Conservation (phyloP, 2,113 vertebrate genomes). For the Daphoenositta chrysoptera region DNA sequence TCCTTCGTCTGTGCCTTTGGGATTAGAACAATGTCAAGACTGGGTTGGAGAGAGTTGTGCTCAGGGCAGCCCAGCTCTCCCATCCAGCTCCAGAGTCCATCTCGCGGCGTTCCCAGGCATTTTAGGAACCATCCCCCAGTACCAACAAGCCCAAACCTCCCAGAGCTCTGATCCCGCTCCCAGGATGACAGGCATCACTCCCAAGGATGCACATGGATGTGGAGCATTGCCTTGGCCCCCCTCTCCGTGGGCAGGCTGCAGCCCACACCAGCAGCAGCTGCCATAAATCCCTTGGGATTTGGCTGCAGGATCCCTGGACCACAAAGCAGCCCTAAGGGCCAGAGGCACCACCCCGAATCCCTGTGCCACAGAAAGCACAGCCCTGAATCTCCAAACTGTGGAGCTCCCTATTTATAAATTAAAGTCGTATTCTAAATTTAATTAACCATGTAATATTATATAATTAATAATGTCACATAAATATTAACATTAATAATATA, state of each 20-base stretch:
- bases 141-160: neutral
- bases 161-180: neutral
- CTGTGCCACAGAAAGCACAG: neutral
- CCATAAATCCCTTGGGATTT: neutral
- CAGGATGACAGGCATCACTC: neutral
- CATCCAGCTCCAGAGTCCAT: neutral
- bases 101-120: rapidly evolving
- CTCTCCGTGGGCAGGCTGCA: neutral
- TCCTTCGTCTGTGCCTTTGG: neutral
- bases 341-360: neutral
- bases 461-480: neutral
- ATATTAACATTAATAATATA: neutral
- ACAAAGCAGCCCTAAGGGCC: neutral
- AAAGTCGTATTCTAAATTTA: neutral
- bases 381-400: neutral
- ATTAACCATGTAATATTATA: neutral
- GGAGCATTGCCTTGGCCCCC: neutral
- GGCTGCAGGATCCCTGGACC: neutral
- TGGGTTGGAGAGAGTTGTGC: neutral
- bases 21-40: neutral
- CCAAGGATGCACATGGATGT: neutral
- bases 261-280: neutral
- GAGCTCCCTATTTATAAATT: neutral
- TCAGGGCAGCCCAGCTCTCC: neutral
- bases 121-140: neutral